A percentile compares a stretch with the other conserved stretches of the same genome.
phyloP scores from a whole-genome alignment of 2,797 vertebrate species.

The Lagorchestes hirsutus region DNA sequence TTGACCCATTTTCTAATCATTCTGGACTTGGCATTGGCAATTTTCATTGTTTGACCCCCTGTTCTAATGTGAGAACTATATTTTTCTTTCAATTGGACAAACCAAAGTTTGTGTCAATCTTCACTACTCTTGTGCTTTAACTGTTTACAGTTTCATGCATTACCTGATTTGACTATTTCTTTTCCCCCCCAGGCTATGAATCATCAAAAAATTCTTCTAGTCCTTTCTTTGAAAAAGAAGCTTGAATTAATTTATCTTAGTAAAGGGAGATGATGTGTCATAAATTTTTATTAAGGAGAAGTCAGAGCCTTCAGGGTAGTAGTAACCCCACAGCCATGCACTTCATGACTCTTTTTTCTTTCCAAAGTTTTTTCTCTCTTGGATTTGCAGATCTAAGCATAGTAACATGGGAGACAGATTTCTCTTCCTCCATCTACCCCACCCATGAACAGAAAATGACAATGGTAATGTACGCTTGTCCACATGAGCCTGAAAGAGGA shows the following conservation, averaged over 20 bases:
- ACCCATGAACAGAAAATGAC: not conserved
- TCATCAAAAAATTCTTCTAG: constrained; percentile 96
- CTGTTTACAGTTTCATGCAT: constrained; percentile 93
- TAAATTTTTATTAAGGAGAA: constrained; percentile 47
- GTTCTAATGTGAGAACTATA: constrained; percentile 94
- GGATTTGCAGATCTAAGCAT: not conserved
- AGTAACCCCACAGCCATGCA: not conserved
- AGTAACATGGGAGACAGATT: not conserved
- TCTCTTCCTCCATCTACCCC: not conserved
- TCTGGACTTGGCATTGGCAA: constrained; percentile 95
- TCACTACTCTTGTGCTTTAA: constrained; percentile 95
- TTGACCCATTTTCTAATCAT: constrained; percentile 92
- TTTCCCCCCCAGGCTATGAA: constrained; percentile 93
- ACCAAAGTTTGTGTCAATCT: constrained; percentile 99
- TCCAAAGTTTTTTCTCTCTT: not conserved
- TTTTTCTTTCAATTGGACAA: constrained; percentile 98
- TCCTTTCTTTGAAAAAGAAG: constrained; percentile 86
- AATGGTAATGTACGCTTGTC: not conserved
- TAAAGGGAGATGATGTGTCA: constrained; percentile 46
- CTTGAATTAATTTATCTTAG: constrained; percentile 87
- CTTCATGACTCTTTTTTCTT: not conserved
- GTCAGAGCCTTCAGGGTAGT: not conserved
- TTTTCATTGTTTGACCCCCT: constrained; percentile 92
- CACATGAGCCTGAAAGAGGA: not conserved
- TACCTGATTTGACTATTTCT: constrained; percentile 93